These are phyloP conservation scores for Anticlea derivata DNA, from an alignment of 2,888 invertebrate genomes.

Conservation along the genomic window DNA sequence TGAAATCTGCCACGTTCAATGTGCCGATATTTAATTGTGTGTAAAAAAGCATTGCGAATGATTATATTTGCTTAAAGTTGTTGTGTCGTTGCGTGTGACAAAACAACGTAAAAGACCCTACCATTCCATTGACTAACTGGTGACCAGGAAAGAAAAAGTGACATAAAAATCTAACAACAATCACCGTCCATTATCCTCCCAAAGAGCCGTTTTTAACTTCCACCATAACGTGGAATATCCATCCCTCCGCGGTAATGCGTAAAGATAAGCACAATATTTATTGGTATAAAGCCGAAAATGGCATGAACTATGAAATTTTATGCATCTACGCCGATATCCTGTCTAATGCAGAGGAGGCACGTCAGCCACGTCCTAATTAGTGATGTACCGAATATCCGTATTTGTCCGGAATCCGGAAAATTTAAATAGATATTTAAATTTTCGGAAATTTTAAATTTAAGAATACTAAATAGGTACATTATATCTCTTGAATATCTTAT, in stretches of 20 bases:
- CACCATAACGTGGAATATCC: conserved; percentile 20
- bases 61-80: not conserved
- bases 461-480: no score
- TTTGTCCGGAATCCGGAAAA: not conserved
- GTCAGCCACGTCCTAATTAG: conserved; percentile 43
- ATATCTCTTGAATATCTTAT: no score
- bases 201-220: conserved; percentile 30
- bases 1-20: conserved; percentile 18
- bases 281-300: conserved; percentile 29
- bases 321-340: conserved; percentile 51
- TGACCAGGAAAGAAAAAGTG: no score
- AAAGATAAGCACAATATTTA: conserved; percentile 35
- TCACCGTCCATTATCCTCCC: conserved; percentile 25
- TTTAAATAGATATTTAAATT: no score
- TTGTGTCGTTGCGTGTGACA: no score
- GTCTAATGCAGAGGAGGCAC: conserved; percentile 43
- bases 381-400: conserved; percentile 16
- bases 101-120: no score
- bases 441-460: no score
- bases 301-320: conserved; percentile 51
- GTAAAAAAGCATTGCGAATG: not conserved
- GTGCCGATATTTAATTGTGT: conserved; percentile 12
- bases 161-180: no score
- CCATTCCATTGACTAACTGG: no score
- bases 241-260: conserved; percentile 26